These are phyloP conservation scores for Neosalanx taihuensis DNA, from an alignment of 2,797 vertebrate genomes.

Conservation along the genomic window DNA sequence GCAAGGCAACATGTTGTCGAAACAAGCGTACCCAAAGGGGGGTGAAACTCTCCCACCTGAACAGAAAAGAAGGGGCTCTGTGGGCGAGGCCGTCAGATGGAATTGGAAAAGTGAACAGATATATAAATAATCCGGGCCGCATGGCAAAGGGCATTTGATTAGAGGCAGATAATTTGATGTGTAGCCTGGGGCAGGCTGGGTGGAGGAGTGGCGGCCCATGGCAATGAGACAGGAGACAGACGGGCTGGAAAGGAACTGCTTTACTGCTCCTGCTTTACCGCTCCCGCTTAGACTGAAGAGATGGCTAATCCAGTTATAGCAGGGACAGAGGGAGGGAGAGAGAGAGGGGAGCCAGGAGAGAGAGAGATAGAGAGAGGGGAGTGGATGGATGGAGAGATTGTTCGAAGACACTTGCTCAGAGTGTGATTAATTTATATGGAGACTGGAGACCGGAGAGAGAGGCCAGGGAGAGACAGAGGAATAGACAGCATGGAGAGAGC, in stretches of 20 bases:
- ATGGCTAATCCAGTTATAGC: constrained; percentile 10
- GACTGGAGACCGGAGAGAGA: neutral
- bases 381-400: neutral
- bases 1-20: too few relatives aligned
- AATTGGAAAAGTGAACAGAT: neutral
- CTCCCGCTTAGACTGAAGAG: neutral
- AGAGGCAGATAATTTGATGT: constrained; percentile 21
- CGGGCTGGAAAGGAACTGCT: neutral
- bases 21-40: too few relatives aligned
- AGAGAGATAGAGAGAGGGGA: neutral
- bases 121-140: neutral
- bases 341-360: neutral
- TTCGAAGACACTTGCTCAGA: neutral
- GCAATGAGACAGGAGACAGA: neutral
- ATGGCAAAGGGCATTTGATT: constrained; percentile 6
- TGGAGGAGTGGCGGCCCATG: neutral
- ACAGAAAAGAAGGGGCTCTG: neutral
- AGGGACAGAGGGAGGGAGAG: neutral
- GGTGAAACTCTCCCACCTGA: neutral
- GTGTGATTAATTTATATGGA: neutral
- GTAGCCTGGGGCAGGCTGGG: neutral
- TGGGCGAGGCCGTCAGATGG: neutral
- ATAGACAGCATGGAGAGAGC: too few relatives aligned
- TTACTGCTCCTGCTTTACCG: neutral
- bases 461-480: too few relatives aligned